Conservation (phyloP, 1,140 invertebrate species). For the Antheraea mylitta region DNA sequence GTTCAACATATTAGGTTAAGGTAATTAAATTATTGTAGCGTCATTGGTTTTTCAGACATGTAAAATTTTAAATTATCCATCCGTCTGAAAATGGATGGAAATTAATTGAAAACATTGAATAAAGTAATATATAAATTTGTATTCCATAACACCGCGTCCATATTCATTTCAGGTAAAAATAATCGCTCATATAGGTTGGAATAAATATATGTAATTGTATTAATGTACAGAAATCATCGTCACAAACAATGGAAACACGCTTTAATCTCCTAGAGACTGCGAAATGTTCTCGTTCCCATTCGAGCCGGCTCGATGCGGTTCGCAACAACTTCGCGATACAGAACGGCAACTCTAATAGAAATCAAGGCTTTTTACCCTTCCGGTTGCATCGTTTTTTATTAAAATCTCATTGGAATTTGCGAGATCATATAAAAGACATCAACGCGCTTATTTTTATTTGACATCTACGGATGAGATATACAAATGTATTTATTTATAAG, state of each 20-base stretch:
- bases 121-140: no score
- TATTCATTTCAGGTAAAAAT: no score
- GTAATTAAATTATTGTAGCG: no score
- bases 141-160: no score
- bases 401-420: neutral
- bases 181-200: no score
- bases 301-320: slow-evolving; percentile 34
- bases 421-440: slow-evolving; percentile 30
- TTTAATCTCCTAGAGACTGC: slow-evolving; percentile 39
- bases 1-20: no score
- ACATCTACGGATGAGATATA: neutral
- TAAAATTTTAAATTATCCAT: no score
- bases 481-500: neutral
- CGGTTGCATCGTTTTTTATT: neutral
- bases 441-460: slow-evolving; percentile 24
- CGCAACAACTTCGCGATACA: slow-evolving; percentile 26
- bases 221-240: slow-evolving; percentile 1
- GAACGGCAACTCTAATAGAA: slow-evolving; percentile 13
- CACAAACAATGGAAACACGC: slow-evolving; percentile 39
- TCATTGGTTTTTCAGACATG: no score
- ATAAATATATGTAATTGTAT: no score
- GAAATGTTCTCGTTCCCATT: slow-evolving; percentile 53
- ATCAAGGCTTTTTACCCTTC: slow-evolving; percentile 8
- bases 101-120: no score
- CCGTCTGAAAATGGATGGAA: no score